Evolutionary conservation across 35 echinoderm and acorn worm genomes (phyloP).

Genomic region (Strongylocentrotus purpuratus): DNA sequence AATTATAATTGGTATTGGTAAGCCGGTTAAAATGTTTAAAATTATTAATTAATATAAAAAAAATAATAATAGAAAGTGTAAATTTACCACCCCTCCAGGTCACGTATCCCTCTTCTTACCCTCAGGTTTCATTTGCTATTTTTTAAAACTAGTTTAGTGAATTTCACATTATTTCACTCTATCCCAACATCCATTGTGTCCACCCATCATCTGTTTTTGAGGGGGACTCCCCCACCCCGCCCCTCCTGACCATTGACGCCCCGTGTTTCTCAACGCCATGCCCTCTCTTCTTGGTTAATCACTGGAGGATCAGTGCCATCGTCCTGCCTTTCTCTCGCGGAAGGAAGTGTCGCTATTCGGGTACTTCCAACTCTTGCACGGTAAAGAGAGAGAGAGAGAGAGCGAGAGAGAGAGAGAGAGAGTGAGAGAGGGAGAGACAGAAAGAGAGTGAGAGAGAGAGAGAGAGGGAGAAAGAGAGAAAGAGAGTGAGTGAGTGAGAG

Average conservation of each 20-base stretch:
- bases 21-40: no score
- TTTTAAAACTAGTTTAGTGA: no score
- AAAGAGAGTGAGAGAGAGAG: not conserved
- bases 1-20: no score
- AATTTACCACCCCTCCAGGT: no score
- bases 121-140: not conserved
- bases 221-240: not conserved
- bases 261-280: not conserved
- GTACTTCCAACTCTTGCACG: not conserved
- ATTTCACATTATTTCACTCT: no score
- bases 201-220: not conserved
- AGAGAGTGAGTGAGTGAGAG: no score
- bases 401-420: not conserved
- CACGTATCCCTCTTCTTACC: no score
- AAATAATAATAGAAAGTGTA: no score
- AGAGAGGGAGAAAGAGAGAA: not conserved
- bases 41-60: no score
- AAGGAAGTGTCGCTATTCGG: constrained; percentile 21
- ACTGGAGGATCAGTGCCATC: constrained; percentile 19
- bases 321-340: not conserved
- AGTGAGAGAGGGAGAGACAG: not conserved
- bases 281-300: not conserved
- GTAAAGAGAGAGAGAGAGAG: not conserved
- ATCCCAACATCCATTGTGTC: not conserved
- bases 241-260: not conserved